Evolutionary conservation across 2,113 vertebrate species (phyloP).

Genomic region (Nothoprocta pentlandii): DNA sequence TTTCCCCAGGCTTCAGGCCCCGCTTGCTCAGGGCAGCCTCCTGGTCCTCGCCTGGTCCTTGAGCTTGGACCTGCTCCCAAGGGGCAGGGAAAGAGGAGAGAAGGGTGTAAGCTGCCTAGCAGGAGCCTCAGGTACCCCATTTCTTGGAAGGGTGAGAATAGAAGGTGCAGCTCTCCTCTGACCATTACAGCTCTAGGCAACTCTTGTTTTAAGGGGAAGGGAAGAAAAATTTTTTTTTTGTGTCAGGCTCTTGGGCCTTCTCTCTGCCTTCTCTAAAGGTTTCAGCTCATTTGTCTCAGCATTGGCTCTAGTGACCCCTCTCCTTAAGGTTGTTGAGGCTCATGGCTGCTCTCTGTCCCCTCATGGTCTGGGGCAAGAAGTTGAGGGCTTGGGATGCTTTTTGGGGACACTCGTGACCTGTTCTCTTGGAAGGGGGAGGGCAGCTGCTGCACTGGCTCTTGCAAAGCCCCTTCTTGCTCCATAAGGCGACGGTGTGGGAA

Average conservation of each 20-base stretch:
- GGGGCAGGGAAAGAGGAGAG: no score
- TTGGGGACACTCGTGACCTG: rapidly evolving
- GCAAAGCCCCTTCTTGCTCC: no score
- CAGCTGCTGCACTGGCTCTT: background rate
- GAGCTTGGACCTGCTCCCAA: no score
- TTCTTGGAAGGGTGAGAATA: background rate
- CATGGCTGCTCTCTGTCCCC: rapidly evolving
- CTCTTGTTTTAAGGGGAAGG: no score
- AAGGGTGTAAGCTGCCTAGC: background rate
- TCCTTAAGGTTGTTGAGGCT: no score
- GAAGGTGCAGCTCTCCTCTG: background rate
- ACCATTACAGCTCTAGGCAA: no score
- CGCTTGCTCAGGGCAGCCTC: rapidly evolving
- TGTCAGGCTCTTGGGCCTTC: background rate
- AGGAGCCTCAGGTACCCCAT: no score
- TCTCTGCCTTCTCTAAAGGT: rapidly evolving
- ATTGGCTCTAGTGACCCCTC: no score
- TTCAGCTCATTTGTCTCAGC: background rate
- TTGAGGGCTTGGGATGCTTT: background rate
- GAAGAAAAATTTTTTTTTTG: background rate
- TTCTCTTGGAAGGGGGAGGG: rapidly evolving
- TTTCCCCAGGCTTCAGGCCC: background rate
- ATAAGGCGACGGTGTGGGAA: rapidly evolving
- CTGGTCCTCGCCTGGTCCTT: background rate
- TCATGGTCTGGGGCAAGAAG: rapidly evolving